Evolutionary conservation across 2,113 vertebrate species (phyloP), one percentile per base, ranked within the genome.

Genomic region (Crypturellus undulatus): DNA sequence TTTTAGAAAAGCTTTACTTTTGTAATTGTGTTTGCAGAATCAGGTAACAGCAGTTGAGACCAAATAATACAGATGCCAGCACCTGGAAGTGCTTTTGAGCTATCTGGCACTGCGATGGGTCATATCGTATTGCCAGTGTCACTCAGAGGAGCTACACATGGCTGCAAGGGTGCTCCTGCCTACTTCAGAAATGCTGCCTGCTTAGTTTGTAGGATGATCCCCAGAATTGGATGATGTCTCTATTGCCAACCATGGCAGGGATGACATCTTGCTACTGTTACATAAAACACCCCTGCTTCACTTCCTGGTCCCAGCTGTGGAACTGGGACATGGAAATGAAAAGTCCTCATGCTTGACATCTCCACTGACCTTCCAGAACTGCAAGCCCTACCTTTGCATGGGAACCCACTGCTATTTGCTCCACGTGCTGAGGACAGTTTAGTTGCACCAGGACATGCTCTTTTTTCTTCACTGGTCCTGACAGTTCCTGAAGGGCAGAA

Each of bases 61-160:
- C 64, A 64, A 76, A 47, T 34, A 68, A 90, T 69, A 51, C 14
- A 38, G 22, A 6, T 64, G 22, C 72, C 52, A 82, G 34, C 34
- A 19, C 67, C 28, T 84, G n/a, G 43, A 89, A 58, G 70, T n/a
- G n/a, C 91, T 89, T 79, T 91, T 65, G 22, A 22, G 10, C 14
- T 76, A 11, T 79, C 28, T 76, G 38, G 58, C 32, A 58, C 43
- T 56, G 12, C 47, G 52, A 79, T 0, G 0, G 38, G n/a, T 43
- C 60, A 13, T 72, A 51, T 32, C 28, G 4, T 52, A 24, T 34
- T 82, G 38, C 63, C 65, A 68, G 14, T 13, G 34, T 62, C 38
- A 26, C 42, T 84, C 84, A 5, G 14, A 83, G 47, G 40, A 17
- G 0, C 42, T 70, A 67, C 30, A 15, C 7, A 16, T 54, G 60